Percentiles rank a stretch among this genome's conserved stretches.
These are phyloP conservation scores for Corella eumyota DNA, from an alignment of 23 tunicate genomes.

Conservation along the genomic window DNA sequence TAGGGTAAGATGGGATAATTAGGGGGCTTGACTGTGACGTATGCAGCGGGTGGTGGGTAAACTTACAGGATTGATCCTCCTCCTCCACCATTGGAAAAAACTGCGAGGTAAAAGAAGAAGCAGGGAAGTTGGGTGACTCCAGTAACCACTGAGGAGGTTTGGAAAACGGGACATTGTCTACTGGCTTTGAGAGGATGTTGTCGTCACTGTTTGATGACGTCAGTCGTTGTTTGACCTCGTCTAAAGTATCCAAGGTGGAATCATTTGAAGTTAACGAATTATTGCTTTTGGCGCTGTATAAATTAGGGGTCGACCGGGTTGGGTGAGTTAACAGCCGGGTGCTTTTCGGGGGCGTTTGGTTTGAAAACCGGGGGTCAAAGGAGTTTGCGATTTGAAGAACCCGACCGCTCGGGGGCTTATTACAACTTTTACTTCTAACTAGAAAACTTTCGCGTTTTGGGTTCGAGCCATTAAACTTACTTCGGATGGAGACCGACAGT, in stretches of 20 bases:
- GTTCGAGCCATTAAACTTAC: too few relatives aligned
- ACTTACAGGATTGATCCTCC: slow-evolving; percentile 12
- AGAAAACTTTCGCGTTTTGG: too few relatives aligned
- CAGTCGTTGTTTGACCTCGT: neutral
- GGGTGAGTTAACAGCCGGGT: too few relatives aligned
- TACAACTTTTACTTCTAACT: too few relatives aligned
- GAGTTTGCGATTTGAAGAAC: too few relatives aligned
- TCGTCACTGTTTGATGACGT: neutral
- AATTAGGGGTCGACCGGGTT: neutral
- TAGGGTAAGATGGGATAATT: slow-evolving; percentile 4
- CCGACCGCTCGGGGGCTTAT: too few relatives aligned
- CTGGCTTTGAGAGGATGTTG: neutral
- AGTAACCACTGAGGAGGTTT: slow-evolving; percentile 6
- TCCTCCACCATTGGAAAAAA: slow-evolving; percentile 50
- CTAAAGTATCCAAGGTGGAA: too few relatives aligned
- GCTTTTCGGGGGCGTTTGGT: too few relatives aligned
- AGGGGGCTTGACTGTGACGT: slow-evolving; percentile 4
- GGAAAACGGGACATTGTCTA: neutral
- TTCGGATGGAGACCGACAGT: too few relatives aligned
- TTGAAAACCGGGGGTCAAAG: too few relatives aligned
- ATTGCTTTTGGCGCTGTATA: too few relatives aligned
- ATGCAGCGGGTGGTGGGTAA: slow-evolving; percentile 5
- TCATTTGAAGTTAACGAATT: too few relatives aligned
- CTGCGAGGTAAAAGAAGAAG: slow-evolving; percentile 43
- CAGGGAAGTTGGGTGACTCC: slow-evolving; percentile 49